Percentiles rank a stretch among this genome's conserved stretches.
phyloP scores from a whole-genome alignment of 2,797 vertebrate genomes.

The Muscicapa striata region DNA sequence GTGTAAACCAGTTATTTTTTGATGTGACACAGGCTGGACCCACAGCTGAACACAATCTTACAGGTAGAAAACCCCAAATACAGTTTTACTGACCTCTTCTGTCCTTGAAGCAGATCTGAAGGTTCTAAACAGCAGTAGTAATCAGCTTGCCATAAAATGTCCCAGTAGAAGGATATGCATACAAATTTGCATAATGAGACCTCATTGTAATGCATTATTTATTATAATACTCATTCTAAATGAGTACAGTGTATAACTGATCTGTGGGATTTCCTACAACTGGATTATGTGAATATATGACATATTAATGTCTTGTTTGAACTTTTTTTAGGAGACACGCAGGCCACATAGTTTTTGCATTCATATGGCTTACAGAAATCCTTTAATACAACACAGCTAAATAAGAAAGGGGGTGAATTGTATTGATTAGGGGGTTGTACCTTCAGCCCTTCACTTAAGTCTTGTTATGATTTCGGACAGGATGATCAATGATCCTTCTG shows the following conservation, averaged over 20 bases:
- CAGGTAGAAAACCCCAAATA: background rate
- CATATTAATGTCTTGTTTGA: background rate
- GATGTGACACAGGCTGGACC: background rate
- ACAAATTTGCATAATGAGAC: background rate
- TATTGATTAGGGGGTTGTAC: background rate
- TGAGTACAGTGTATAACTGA: background rate
- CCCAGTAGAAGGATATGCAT: background rate
- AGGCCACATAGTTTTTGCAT: background rate
- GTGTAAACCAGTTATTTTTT: background rate
- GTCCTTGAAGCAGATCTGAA: background rate
- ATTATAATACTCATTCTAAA: background rate
- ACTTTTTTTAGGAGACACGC: background rate
- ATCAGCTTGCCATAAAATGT: background rate
- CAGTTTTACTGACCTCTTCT: background rate
- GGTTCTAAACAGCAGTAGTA: background rate
- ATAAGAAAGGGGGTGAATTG: background rate
- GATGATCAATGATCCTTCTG: background rate
- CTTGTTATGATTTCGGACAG: background rate
- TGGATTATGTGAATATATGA: background rate
- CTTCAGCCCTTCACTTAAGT: background rate
- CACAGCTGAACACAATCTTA: background rate
- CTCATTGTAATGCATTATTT: background rate
- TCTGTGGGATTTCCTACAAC: background rate
- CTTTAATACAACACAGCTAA: background rate
- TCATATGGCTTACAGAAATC: background rate